Evolutionary conservation across 1,140 invertebrate species (phyloP), one percentile per base, ranked within the genome.

Genomic region (Drosophila novamexicana): DNA sequence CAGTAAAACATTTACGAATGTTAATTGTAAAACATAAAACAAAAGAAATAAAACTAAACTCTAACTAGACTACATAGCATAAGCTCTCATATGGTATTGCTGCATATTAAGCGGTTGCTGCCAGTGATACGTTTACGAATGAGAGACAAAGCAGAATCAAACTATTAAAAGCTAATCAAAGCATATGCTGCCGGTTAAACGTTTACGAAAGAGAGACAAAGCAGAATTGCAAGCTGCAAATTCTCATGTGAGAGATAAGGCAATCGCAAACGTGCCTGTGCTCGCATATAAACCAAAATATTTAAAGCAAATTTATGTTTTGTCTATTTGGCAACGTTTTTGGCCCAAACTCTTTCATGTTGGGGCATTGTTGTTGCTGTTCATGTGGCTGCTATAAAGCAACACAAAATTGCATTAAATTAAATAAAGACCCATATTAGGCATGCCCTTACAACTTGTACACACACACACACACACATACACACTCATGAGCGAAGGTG

Each of bases 371-470:
- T 40, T 42, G 36, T 53, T 70, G 29, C 45, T 64, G 37, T 45
- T 50, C 37, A 9, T 75, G 40, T 44, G 12, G 40, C 53, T 59
- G 70, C 32, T 67, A n/a, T 59, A 59, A 70, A 66, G 82, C 76
- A 76, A 81, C 79, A 88, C 32, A 88, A 88, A 85, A 88, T 85
- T 67, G 82, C 82, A 85, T 88, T 85, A 85, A 85, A 85, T 85
- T 85, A 85, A 85, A 85, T 85, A 85, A 85, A 88, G 79, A 81
- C 82, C 79, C 82, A 75, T 85, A 85, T 85, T 86, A 85, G 82
- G 79, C 82, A 82, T 76, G 83, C 75, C 70, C 79, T 77, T 77
- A 77, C 75, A 74, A 76, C 74, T 62, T 54, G 34, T 62, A 72
- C 73, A 59, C 67, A 70, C 42, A 57, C 45, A 62, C 73, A 59